Evolutionary conservation across 1,140 invertebrate genomes (phyloP), one percentile per base, ranked within the genome.

Genomic region (Oscheius sp.): DNA sequence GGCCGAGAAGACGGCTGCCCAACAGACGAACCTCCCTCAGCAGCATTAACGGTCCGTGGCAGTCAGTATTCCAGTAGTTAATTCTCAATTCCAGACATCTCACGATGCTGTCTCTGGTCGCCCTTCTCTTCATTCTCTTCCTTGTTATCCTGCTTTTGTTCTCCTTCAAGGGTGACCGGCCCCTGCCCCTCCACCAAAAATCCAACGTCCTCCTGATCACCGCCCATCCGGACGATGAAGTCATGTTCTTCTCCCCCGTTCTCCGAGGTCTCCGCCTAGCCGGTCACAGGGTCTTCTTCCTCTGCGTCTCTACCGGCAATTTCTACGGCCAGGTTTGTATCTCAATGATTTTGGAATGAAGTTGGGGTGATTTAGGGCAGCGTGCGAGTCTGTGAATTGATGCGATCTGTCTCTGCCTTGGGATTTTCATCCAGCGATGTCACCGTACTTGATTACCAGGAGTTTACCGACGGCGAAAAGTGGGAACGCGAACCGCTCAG

Each of bases 241-340:
- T 92, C 75, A 97, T 97, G 95, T 98, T 98, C 85, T 97, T 97
- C 85, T 93, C 93, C 0, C 95, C 95, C 4, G 89, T 92, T 26
- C 90, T 97, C 71, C 87, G 92, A 3, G 73, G 89, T 88, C 84
- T 88, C 90, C 38, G 85, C 84, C 28, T 36, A 23, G 52, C 29
- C 3, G 66, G 66, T 26, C 63, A 67, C 23, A 46, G 72, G 2
- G 45, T 74, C 7, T 74, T 68, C 52, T 77, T 97, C 28, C 86
- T 97, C 23, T 97, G 94, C 86, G 86, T 97, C 68, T 91, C 92
- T 7, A 89, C 89, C 84, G 93, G 93, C 92, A 87, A 79, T 82
- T 84, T 71, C 28, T 45, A 68, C 58, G 72, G 72, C 46, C 45
- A 49, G 69, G 69, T 71, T 2, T 18, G 3, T 34, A 13, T 31